A percentile compares a stretch with the other conserved stretches of the same genome.
phyloP scores from a whole-genome alignment of 1,140 invertebrate genomes.

The Harpegnathos saltator region DNA sequence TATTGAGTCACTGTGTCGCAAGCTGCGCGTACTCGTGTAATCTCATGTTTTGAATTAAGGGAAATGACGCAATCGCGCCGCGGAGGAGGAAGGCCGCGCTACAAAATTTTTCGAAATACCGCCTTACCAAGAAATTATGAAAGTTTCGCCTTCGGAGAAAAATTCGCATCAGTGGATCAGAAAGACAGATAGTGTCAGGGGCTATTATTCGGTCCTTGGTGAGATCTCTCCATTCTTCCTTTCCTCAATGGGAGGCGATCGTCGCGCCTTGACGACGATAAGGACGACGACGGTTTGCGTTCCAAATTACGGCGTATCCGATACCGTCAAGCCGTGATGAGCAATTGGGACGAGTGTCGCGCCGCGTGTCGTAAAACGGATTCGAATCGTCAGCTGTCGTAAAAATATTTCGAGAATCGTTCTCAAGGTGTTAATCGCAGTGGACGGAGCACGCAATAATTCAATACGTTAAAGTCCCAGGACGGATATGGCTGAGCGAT shows the following conservation, averaged over 20 bases:
- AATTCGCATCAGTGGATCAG: conserved; percentile 49
- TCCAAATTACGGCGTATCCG: no score
- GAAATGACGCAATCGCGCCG: conserved; percentile 52
- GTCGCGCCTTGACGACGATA: background rate
- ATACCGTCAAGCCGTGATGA: no score
- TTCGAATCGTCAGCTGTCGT: no score
- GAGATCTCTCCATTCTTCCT: conserved; percentile 11
- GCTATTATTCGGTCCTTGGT: conserved; percentile 29
- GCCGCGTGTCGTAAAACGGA: no score
- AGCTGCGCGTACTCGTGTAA: conserved; percentile 54
- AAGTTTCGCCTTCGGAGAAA: conserved; percentile 49
- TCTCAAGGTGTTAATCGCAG: background rate
- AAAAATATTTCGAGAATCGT: background rate
- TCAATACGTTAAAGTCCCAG: background rate
- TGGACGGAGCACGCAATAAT: background rate
- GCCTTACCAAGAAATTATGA: conserved; percentile 54
- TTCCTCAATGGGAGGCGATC: conserved; percentile 13
- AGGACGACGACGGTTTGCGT: background rate
- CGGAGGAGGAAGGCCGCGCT: conserved; percentile 50
- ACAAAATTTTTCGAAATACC: conserved; percentile 60
- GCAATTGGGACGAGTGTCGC: no score
- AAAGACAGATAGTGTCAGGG: conserved; percentile 41
- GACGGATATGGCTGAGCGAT: background rate
- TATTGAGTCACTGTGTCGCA: conserved; percentile 58
- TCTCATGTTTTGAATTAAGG: conserved; percentile 63